Evolutionary conservation across 2,113 vertebrate genomes (phyloP), one percentile per base, ranked within the genome.

Genomic region (Lepus europaeus): DNA sequence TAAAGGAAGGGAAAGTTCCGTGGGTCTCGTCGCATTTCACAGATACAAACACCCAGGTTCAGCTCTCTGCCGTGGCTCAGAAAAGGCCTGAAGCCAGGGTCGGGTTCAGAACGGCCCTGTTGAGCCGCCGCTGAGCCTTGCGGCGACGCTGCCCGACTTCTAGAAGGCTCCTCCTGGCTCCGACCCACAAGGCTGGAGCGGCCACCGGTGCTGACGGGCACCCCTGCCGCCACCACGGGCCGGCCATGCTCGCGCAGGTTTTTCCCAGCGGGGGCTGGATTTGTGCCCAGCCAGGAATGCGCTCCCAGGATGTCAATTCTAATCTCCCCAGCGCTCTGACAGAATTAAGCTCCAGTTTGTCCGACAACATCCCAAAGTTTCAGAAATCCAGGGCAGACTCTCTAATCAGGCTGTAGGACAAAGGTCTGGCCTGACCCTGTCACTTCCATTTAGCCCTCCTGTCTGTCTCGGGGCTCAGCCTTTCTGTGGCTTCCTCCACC

Each of bases 391-490:
- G 98, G 98, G 98, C 98, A 98, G 99, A 98, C 98, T 98, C 98
- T 99, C 99, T 99, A 99, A 99, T 99, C 99, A 99, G 99, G 98
- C 99, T 98, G 98, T 98, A 98, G 99, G 99, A 99, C 99, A 99
- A 99, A 99, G 99, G 98, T 98, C 98, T 95, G 98, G 98, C 98
- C 98, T 99, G 99, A 99, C 99, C 99, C 99, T 99, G 99, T 99
- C 99, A 99, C 98, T 99, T 98, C 97, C 98, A 99, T 98, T 99
- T 99, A 99, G 98, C 98, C 98, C 98, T 98, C 98, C 98, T 99
- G 99, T 98, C 99, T 98, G 98, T 99, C 99, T 98, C 79, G 80
- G 83, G 95, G 97, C 98, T 97, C 98, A 95, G 97, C 98, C 98
- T 98, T 97, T 97, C 97, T 90, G 97, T 98, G 97, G 98, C 97